A percentile compares a stretch with the other conserved stretches of the same genome.
Conservation (phyloP, 2,888 invertebrate species). For the Emmelina monodactyla region DNA sequence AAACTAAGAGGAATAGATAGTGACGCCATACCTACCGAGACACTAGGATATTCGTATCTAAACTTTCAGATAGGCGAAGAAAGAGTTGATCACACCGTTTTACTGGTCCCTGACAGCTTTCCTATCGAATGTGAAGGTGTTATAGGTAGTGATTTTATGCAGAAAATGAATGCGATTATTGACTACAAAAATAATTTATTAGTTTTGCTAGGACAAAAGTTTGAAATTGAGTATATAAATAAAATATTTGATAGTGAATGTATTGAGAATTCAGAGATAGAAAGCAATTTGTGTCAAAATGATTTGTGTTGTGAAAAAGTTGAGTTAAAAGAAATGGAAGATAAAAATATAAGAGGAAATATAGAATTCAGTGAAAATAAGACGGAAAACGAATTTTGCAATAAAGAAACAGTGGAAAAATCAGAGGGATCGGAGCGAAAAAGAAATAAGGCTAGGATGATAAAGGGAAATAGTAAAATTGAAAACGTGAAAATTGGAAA, state of each 20-base stretch:
- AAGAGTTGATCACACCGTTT: slow-evolving; percentile 10
- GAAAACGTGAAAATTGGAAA: background rate
- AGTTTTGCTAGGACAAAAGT: slow-evolving; percentile 7
- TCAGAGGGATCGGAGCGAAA: background rate
- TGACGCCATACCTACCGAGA: slow-evolving; percentile 11
- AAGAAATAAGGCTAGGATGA: background rate
- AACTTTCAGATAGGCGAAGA: slow-evolving; percentile 11
- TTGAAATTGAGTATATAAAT: slow-evolving; percentile 5
- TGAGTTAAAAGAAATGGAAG: background rate
- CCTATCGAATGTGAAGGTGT: slow-evolving; percentile 13
- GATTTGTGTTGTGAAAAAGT: background rate
- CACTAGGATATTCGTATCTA: slow-evolving; percentile 9
- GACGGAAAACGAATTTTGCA: background rate
- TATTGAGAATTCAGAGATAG: background rate
- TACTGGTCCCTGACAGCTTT: slow-evolving; percentile 14
- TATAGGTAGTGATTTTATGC: slow-evolving; percentile 16
- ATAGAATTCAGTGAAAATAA: background rate
- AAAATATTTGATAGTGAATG: background rate
- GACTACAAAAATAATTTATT: slow-evolving; percentile 10
- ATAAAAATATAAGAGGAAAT: background rate
- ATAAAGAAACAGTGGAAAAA: background rate
- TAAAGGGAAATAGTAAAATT: background rate
- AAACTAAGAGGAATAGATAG: slow-evolving; percentile 15
- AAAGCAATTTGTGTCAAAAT: too few species aligned
- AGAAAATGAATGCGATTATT: slow-evolving; percentile 10